phyloP scores from a whole-genome alignment of 1,140 invertebrate genomes.

The Potamilus streckersoni region DNA sequence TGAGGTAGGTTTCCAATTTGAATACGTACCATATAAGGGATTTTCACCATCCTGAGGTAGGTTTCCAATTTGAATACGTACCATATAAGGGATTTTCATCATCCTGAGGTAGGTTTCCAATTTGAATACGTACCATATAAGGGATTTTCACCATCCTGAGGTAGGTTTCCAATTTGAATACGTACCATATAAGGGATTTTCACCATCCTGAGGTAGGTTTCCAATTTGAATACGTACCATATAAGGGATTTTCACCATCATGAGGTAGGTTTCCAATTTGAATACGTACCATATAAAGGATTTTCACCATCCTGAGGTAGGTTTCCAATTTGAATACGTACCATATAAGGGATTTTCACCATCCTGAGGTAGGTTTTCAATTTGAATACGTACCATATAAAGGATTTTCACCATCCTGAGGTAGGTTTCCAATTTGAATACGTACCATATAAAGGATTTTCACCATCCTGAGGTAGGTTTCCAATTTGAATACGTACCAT shows the following conservation, averaged over 20 bases:
- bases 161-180: conserved; percentile 51
- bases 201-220: conserved; percentile 51
- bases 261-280: conserved; percentile 52
- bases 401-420: conserved; percentile 48
- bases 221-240: conserved; percentile 45
- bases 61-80: conserved; percentile 50
- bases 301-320: conserved; percentile 47
- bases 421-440: conserved; percentile 51
- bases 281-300: conserved; percentile 36
- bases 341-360: conserved; percentile 47
- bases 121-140: conserved; percentile 36
- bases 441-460: conserved; percentile 39
- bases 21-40: conserved; percentile 45
- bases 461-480: conserved; percentile 51
- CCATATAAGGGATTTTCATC: conserved; percentile 47
- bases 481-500: conserved; percentile 46
- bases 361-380: conserved; percentile 52
- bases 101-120: conserved; percentile 52
- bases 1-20: conserved; percentile 52
- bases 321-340: conserved; percentile 51
- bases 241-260: conserved; percentile 48
- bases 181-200: conserved; percentile 47
- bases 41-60: conserved; percentile 47
- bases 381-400: conserved; percentile 44
- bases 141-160: conserved; percentile 48